Conservation (phyloP, 2,113 vertebrate species). For the Mus spicilegus region DNA sequence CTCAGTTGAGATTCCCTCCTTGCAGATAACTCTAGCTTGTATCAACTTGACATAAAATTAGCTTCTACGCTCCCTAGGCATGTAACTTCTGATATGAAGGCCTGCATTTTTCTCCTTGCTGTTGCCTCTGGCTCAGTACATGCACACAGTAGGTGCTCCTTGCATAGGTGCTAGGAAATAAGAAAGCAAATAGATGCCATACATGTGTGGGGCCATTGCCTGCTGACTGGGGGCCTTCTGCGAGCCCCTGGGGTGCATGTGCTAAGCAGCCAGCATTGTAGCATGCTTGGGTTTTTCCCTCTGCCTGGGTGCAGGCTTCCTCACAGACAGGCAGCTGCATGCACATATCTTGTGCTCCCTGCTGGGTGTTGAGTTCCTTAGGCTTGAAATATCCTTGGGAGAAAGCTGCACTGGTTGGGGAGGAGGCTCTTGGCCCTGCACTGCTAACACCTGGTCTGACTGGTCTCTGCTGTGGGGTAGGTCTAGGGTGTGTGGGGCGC, state of each 20-base stretch:
- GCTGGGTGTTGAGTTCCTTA: accelerated
- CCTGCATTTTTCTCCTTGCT: accelerated
- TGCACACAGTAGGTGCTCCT: accelerated
- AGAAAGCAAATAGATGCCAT: accelerated
- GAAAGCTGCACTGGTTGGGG: accelerated
- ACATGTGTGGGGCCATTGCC: accelerated
- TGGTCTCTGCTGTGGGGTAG: not conserved
- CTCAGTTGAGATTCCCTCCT: not conserved
- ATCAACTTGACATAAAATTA: not conserved
- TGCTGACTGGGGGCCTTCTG: accelerated
- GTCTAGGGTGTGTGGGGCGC: accelerated
- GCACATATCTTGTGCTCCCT: accelerated
- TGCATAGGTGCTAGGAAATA: accelerated
- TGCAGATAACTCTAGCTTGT: not conserved
- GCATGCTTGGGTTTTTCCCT: too few species aligned
- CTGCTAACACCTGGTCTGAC: accelerated
- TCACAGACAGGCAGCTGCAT: too few species aligned
- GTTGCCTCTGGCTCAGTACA: accelerated
- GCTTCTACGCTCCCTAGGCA: not conserved
- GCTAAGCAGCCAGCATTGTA: not conserved
- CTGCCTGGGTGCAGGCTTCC: too few species aligned
- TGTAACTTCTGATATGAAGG: not conserved
- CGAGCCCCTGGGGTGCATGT: not conserved
- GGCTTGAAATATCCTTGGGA: accelerated
- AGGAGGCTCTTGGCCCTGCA: accelerated